These are phyloP conservation scores for Acleris holmiana DNA, from an alignment of 2,888 invertebrate species.

Conservation along the genomic window DNA sequence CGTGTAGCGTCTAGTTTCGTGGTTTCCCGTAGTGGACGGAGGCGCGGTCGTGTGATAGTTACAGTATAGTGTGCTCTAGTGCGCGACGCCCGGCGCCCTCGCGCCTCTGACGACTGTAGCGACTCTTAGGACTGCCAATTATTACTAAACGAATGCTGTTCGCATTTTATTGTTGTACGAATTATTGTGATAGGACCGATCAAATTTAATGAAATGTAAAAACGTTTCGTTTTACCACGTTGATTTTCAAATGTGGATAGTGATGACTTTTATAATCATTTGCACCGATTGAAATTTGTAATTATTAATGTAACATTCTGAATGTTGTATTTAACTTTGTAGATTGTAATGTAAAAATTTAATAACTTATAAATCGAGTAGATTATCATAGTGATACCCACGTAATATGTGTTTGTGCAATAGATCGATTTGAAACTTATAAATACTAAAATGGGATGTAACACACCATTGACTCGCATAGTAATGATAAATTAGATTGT, in stretches of 20 bases:
- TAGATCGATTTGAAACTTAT: conserved; percentile 65
- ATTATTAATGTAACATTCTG: conserved; percentile 80
- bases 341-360: conserved; percentile 78
- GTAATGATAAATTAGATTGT: conserved; percentile 59
- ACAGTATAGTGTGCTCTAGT: conserved; percentile 17
- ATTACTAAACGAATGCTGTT: conserved; percentile 67
- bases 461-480: conserved; percentile 57
- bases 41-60: conserved; percentile 36
- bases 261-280: conserved; percentile 74
- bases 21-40: conserved; percentile 21
- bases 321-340: conserved; percentile 81
- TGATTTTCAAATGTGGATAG: conserved; percentile 62
- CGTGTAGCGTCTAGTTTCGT: conserved; percentile 23
- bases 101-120: conserved; percentile 54
- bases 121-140: conserved; percentile 77
- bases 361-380: conserved; percentile 76
- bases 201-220: conserved; percentile 63
- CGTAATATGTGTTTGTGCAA: conserved; percentile 76
- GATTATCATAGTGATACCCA: conserved; percentile 70
- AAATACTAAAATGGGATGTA: conserved; percentile 53
- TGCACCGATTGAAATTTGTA: conserved; percentile 81
- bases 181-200: conserved; percentile 73
- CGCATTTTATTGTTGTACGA: conserved; percentile 73
- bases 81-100: conserved; percentile 13
- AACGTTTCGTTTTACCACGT: conserved; percentile 62